These are phyloP conservation scores for Deladenus siricidicola DNA, from an alignment of 2,888 invertebrate genomes.

Conservation along the genomic window DNA sequence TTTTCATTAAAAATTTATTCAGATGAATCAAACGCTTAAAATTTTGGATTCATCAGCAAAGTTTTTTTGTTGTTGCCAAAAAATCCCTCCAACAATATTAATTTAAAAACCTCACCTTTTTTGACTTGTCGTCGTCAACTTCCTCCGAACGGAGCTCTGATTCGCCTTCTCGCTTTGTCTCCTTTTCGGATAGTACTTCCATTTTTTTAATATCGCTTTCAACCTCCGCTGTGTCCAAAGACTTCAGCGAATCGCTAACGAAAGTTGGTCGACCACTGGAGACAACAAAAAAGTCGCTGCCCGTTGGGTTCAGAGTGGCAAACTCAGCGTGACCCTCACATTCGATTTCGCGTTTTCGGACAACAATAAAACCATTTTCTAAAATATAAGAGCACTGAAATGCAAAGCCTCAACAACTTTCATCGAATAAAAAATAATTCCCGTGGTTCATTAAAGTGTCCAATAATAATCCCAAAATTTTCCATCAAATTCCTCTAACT, in stretches of 20 bases:
- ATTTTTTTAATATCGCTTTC: not conserved
- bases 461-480: no score
- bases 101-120: no score
- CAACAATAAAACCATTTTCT: not conserved
- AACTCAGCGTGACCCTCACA: not conserved
- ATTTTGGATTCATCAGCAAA: no score
- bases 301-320: not conserved
- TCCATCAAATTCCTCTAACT: no score
- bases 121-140: not conserved
- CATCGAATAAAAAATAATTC: no score
- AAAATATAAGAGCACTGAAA: no score
- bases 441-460: no score
- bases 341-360: not conserved
- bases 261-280: not conserved
- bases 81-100: no score
- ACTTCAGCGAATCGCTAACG: not conserved
- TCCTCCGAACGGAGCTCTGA: no score
- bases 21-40: no score
- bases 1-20: not conserved
- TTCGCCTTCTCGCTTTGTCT: not conserved
- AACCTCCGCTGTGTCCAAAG: not conserved
- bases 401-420: no score
- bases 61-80: no score
- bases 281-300: not conserved
- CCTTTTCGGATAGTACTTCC: not conserved